Evolutionary conservation across 2,888 invertebrate species (phyloP), one percentile per base, ranked within the genome.

Genomic region (Drosophila paramelanica): DNA sequence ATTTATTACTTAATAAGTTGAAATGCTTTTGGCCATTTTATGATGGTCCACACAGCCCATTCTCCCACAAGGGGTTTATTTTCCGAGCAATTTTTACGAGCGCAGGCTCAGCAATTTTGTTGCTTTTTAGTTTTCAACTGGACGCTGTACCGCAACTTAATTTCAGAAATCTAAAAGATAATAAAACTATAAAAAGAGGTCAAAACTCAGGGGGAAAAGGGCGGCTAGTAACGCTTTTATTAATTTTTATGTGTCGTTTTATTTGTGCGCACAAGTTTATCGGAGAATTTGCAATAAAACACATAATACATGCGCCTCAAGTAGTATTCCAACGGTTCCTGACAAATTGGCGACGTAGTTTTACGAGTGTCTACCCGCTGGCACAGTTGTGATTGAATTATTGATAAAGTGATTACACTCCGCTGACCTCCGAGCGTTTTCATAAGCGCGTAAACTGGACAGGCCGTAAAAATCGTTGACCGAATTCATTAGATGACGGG

Each of bases 1-100:
- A 87, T 87, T 87, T 87, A 87, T 87, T 89, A 83, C 87, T 89
- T 87, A 89, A 87, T 87, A 88, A 88, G 75, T 79, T 65, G 68
- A 81, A 88, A 81, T 76, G 79, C 36, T 58, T 71, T 56, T 62
- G 59, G 57, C 43, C 68, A 59, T 62, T 75, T 73, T 41, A 42
- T 49, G 65, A 42, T 52, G 51, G 51, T n/a, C 14, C 31, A 17
- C 31, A 33, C 3, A 33, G 11, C 31, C 31, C 31, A 31, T 7
- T 8, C 8, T 31, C 33, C 36, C 13, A 36, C 36, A 36, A 27
- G 10, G n/a, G 38, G 36, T 47, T 17, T 51, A 20, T 33, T n/a
- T 42, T 38, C 65, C 42, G 11, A 11, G 5, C n/a, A 31, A 71
- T 57, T 83, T 82, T 83, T 82, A 83, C 88, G 83, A 88, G 73